phyloP scores from a whole-genome alignment of 2,888 invertebrate genomes.

The Heterodera filipjevi region DNA sequence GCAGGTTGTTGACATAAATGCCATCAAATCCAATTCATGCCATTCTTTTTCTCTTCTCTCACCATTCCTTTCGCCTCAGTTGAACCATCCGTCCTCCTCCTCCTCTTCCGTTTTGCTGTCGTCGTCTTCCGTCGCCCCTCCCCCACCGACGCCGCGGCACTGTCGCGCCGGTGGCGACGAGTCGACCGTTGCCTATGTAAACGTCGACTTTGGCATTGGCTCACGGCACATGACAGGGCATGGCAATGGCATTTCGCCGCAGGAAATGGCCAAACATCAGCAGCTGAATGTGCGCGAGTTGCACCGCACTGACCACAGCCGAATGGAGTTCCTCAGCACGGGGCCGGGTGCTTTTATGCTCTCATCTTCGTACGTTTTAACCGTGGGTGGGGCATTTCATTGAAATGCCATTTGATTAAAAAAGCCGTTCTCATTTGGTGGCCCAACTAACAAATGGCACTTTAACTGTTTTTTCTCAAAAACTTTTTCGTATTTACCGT shows the following conservation, averaged over 20 bases:
- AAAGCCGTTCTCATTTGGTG: too few species aligned
- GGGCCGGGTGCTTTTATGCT: slow-evolving; percentile 34
- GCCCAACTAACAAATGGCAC: too few species aligned
- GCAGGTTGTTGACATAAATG: background rate
- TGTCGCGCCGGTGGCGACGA: background rate
- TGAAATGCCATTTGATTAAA: too few species aligned
- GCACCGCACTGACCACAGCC: slow-evolving; percentile 29
- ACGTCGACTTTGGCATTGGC: slow-evolving; percentile 40
- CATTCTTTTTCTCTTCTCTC: too few species aligned
- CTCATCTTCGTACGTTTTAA: slow-evolving; percentile 18
- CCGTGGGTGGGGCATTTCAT: too few species aligned
- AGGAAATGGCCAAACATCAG: background rate
- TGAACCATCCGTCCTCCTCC: too few species aligned
- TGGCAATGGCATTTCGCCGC: slow-evolving; percentile 1
- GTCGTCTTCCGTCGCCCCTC: background rate
- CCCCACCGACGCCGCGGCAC: background rate
- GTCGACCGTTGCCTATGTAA: slow-evolving; percentile 39
- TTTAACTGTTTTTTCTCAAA: too few species aligned
- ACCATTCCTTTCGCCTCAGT: too few species aligned
- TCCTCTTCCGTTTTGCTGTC: background rate
- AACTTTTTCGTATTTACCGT: too few species aligned
- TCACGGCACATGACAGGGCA: background rate
- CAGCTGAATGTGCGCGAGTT: slow-evolving; percentile 20
- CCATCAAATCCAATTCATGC: too few species aligned
- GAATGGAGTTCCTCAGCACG: slow-evolving; percentile 33